Evolutionary conservation across 2,113 vertebrate species (phyloP).

Genomic region (Triplophysa dalaica): DNA sequence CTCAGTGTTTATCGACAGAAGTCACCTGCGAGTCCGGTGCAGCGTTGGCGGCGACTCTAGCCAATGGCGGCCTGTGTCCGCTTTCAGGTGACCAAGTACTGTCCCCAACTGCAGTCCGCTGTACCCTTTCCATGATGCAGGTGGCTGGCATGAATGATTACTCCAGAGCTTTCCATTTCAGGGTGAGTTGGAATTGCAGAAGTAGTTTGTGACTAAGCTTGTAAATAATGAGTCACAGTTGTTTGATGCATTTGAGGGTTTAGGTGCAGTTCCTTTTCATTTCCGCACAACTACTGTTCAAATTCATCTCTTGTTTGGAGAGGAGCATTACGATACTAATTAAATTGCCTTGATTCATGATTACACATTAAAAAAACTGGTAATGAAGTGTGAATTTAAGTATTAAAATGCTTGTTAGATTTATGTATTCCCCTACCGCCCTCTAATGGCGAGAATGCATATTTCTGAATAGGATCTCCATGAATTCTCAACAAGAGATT

Average conservation of each 20-base stretch:
- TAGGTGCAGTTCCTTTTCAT: not conserved
- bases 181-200: slow-evolving; percentile 51
- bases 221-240: slow-evolving; percentile 17
- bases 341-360: not conserved
- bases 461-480: not conserved
- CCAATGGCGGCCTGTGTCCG: slow-evolving; percentile 71
- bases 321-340: slow-evolving; percentile 2
- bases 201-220: not conserved
- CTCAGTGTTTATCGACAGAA: slow-evolving; percentile 69
- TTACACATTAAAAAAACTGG: not conserved
- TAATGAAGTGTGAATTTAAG: not conserved
- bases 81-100: slow-evolving; percentile 72
- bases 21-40: slow-evolving; percentile 71
- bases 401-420: not conserved
- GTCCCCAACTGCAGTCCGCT: slow-evolving; percentile 58
- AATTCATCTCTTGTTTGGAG: not conserved
- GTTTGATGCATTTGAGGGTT: not conserved
- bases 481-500: too few relatives aligned
- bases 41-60: slow-evolving; percentile 64
- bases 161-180: slow-evolving; percentile 67
- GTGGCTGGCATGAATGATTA: slow-evolving; percentile 72
- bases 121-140: slow-evolving; percentile 69
- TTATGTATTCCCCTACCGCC: slow-evolving; percentile 19
- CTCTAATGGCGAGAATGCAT: slow-evolving; percentile 31
- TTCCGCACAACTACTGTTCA: not conserved